Percentiles rank a stretch among this genome's conserved stretches.
phyloP scores from a whole-genome alignment of 2,113 vertebrate genomes.

The Tenrec ecaudatus region DNA sequence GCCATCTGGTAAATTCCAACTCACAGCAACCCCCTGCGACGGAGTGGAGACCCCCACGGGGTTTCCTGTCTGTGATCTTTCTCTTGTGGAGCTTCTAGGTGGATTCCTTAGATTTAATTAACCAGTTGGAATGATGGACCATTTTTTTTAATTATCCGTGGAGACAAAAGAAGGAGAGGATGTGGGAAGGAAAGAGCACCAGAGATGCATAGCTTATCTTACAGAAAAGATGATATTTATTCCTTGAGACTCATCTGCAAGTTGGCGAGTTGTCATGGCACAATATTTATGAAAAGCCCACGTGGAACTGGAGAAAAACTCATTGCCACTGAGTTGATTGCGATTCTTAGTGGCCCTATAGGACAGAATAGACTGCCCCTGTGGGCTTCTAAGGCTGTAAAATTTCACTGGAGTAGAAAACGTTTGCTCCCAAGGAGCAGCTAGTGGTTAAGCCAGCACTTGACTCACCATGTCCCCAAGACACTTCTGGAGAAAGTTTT shows the following conservation, averaged over 20 bases:
- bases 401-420: no score
- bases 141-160: background rate
- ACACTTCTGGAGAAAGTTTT: slow-evolving; percentile 22
- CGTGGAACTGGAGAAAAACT: background rate
- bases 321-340: no score
- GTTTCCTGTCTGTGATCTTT: background rate
- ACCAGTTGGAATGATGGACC: background rate
- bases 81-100: background rate
- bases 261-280: slow-evolving; percentile 6
- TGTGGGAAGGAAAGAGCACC: background rate
- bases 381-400: no score
- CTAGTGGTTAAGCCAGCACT: no score
- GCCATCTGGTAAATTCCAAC: no score
- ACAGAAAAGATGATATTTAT: background rate
- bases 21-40: no score
- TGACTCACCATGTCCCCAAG: no score
- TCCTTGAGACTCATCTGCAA: slow-evolving; percentile 46
- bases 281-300: slow-evolving; percentile 3
- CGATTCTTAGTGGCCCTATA: no score
- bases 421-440: no score
- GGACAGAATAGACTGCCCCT: no score
- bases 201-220: background rate
- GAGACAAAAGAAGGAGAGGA: background rate
- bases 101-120: background rate
- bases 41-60: no score